Conservation (phyloP, 2,113 vertebrate species). For the Macquaria ambigua region DNA sequence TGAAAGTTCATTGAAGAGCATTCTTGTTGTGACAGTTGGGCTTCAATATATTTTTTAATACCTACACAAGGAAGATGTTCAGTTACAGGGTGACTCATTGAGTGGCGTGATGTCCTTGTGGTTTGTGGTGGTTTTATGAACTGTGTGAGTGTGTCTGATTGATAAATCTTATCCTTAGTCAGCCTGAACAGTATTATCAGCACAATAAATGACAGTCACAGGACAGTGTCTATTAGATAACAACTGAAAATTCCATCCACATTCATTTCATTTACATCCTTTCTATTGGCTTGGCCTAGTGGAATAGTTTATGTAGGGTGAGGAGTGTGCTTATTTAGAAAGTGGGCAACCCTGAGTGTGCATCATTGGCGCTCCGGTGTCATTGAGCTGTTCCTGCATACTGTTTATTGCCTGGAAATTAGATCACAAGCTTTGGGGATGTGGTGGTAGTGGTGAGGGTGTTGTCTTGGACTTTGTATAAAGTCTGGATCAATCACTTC, state of each 20-base stretch:
- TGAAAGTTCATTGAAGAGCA: constrained; percentile 51
- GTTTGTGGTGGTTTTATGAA: constrained; percentile 8
- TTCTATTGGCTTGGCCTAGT: not conserved
- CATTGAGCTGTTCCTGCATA: constrained; percentile 7
- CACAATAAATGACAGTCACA: not conserved
- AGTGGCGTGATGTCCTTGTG: not conserved
- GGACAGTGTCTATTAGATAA: constrained; percentile 42
- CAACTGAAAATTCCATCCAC: constrained; percentile 20
- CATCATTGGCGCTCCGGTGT: constrained; percentile 14
- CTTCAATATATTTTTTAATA: not conserved
- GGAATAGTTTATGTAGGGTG: constrained; percentile 6
- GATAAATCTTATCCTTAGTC: constrained; percentile 37
- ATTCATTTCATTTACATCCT: not conserved
- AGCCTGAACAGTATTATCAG: constrained; percentile 9
- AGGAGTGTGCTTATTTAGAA: constrained; percentile 14
- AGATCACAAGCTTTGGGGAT: constrained; percentile 23
- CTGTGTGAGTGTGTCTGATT: constrained; percentile 23
- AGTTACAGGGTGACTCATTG: constrained; percentile 34
- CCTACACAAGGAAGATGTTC: constrained; percentile 7
- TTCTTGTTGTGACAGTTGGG: constrained; percentile 63
- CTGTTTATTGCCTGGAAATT: constrained; percentile 28
- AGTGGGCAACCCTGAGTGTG: not conserved
- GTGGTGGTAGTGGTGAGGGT: not conserved
- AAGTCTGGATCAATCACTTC: not conserved
- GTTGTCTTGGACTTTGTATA: constrained; percentile 5